Evolutionary conservation across 1,140 invertebrate species (phyloP).

Genomic region (Platorchestia sp.): DNA sequence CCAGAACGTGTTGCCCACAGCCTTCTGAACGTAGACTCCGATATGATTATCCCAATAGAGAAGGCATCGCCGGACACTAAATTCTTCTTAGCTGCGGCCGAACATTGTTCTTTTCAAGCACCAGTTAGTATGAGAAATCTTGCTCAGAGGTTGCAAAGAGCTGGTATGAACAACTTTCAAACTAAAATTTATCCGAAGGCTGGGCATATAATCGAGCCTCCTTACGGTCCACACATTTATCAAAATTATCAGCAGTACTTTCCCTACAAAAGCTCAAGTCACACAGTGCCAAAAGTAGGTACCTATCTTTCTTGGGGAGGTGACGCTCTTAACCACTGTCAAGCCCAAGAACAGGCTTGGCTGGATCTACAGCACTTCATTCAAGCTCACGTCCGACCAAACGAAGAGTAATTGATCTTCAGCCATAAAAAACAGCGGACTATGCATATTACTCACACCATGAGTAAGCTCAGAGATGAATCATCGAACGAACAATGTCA

Average conservation of each 20-base stretch:
- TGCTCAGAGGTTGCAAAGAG: slow-evolving; percentile 44
- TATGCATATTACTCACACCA: not conserved
- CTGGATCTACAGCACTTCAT: slow-evolving; percentile 61
- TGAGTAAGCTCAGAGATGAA: not conserved
- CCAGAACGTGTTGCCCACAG: not conserved
- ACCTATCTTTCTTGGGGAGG: slow-evolving; percentile 59
- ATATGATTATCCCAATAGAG: slow-evolving; percentile 60
- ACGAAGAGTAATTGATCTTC: not conserved
- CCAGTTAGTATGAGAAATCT: not conserved
- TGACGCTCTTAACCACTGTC: slow-evolving; percentile 47
- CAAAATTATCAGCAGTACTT: slow-evolving; percentile 56
- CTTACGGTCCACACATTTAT: slow-evolving; percentile 57
- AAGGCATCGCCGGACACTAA: slow-evolving; percentile 62
- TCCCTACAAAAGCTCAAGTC: not conserved
- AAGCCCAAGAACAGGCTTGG: slow-evolving; percentile 58
- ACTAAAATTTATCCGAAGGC: slow-evolving; percentile 61
- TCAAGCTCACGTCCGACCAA: not conserved
- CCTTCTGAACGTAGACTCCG: not conserved
- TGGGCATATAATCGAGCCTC: slow-evolving; percentile 62
- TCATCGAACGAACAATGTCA: not conserved
- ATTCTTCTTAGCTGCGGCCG: slow-evolving; percentile 59
- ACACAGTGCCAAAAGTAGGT: not conserved
- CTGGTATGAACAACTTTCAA: slow-evolving; percentile 59
- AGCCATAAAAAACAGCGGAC: not conserved
- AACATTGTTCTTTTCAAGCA: slow-evolving; percentile 56